Conservation (phyloP, 30 jellyfish, hydroid and myxozoan species). For the Pseudorhiza aurosa region DNA sequence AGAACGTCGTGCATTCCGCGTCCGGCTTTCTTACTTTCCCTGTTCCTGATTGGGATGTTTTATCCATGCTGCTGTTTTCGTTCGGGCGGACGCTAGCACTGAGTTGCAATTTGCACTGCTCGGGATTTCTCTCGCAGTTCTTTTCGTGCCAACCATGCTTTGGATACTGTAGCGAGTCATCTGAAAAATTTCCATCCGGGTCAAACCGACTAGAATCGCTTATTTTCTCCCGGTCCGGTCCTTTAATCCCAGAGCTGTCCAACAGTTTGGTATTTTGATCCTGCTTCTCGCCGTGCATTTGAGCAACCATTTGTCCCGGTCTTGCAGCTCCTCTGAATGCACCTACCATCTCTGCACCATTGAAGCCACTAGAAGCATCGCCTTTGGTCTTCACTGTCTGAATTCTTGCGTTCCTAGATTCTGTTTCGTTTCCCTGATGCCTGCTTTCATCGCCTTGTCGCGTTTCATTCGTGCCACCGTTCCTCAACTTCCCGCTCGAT, state of each 20-base stretch:
- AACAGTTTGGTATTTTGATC: not conserved
- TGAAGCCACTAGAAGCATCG: not conserved
- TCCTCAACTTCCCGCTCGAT: not conserved
- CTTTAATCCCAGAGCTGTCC: not conserved
- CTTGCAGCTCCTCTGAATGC: not conserved
- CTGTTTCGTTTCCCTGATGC: not conserved
- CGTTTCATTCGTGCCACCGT: not conserved
- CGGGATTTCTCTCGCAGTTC: constrained; percentile 30
- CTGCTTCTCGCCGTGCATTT: not conserved
- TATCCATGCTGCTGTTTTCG: not conserved
- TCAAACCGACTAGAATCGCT: not conserved
- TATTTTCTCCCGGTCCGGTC: not conserved
- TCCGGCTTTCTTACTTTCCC: not conserved
- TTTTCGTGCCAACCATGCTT: constrained; percentile 33
- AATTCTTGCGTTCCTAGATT: not conserved
- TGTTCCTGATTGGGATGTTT: not conserved
- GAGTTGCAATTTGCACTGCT: not conserved
- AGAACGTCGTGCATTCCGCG: constrained; percentile 33
- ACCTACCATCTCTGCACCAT: not conserved
- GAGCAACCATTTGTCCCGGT: constrained; percentile 3
- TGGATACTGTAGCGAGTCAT: not conserved
- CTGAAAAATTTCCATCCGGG: not conserved
- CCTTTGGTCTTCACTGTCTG: not conserved
- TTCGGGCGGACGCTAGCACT: not conserved
- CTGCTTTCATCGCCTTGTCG: not conserved